Evolutionary conservation across 2,888 invertebrate genomes (phyloP).

Genomic region (Altica lythri): DNA sequence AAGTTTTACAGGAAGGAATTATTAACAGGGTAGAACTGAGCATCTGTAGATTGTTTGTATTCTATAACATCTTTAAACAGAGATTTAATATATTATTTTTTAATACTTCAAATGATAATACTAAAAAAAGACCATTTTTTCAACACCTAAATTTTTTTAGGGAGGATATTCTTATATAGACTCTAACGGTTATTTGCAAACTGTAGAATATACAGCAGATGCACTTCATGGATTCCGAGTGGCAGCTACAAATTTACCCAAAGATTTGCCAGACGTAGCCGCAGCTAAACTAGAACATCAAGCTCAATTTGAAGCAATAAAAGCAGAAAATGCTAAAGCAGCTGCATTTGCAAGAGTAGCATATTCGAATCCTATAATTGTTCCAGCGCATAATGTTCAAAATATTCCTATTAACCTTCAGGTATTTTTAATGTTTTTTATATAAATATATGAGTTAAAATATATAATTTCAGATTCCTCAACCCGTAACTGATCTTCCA

Average conservation of each 20-base stretch:
- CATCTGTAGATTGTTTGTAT: too few species aligned
- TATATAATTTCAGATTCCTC: constrained; percentile 41
- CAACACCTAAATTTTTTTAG: too few species aligned
- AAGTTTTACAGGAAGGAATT: too few species aligned
- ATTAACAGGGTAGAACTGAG: too few species aligned
- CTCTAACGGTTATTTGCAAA: constrained; percentile 67
- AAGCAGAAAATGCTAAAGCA: constrained; percentile 46
- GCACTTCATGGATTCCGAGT: constrained; percentile 68
- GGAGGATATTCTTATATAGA: constrained; percentile 74
- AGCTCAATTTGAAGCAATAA: constrained; percentile 49
- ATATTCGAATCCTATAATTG: constrained; percentile 47
- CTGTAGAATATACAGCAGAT: constrained; percentile 68
- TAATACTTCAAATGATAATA: too few species aligned
- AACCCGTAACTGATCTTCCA: constrained; percentile 55
- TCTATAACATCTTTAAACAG: too few species aligned
- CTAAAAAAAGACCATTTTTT: too few species aligned
- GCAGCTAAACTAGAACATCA: constrained; percentile 52
- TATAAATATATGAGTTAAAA: neutral
- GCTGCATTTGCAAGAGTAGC: constrained; percentile 39
- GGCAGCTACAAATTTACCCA: constrained; percentile 68
- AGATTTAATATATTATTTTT: too few species aligned
- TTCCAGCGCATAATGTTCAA: constrained; percentile 42
- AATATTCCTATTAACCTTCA: constrained; percentile 31
- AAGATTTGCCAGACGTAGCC: constrained; percentile 54
- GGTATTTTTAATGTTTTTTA: constrained; percentile 17